Conservation (phyloP, 2,797 vertebrate species). For the Pseudochaenichthys georgianus region DNA sequence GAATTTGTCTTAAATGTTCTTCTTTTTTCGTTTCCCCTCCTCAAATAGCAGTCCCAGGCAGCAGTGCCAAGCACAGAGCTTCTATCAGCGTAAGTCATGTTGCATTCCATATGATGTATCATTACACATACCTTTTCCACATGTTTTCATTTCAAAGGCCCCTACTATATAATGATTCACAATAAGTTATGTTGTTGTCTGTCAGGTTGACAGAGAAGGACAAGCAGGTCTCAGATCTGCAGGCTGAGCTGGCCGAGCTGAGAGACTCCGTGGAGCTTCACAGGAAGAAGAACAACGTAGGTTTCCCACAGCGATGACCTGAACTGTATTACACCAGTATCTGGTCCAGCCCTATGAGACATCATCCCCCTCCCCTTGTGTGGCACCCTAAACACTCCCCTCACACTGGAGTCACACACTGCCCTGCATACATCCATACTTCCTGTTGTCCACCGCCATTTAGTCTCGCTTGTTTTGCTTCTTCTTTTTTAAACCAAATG, state of each 20-base stretch:
- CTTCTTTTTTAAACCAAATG: constrained; percentile 37
- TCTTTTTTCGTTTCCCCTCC: background rate
- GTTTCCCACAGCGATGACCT: constrained; percentile 62
- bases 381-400: constrained; percentile 34
- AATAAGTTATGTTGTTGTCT: constrained; percentile 27
- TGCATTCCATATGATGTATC: background rate
- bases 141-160: background rate
- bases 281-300: constrained; percentile 98
- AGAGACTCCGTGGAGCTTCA: constrained; percentile 92
- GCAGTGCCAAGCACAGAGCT: constrained; percentile 78
- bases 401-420: constrained; percentile 39
- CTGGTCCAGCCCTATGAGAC: constrained; percentile 22
- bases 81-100: constrained; percentile 79
- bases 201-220: constrained; percentile 92
- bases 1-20: background rate
- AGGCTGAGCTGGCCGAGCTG: constrained; percentile 87
- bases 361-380: constrained; percentile 25
- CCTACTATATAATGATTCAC: background rate
- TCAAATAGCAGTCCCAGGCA: constrained; percentile 66
- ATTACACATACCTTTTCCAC: background rate
- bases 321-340: constrained; percentile 2
- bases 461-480: constrained; percentile 29
- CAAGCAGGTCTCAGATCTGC: constrained; percentile 85
- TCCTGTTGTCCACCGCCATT: constrained; percentile 41
- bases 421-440: constrained; percentile 43